Percentiles rank a stretch among this genome's conserved stretches.
These are phyloP conservation scores for Mnemiopsis leidyi DNA, from an alignment of 37 sponge, comb jelly and placozoan genomes.

Conservation along the genomic window DNA sequence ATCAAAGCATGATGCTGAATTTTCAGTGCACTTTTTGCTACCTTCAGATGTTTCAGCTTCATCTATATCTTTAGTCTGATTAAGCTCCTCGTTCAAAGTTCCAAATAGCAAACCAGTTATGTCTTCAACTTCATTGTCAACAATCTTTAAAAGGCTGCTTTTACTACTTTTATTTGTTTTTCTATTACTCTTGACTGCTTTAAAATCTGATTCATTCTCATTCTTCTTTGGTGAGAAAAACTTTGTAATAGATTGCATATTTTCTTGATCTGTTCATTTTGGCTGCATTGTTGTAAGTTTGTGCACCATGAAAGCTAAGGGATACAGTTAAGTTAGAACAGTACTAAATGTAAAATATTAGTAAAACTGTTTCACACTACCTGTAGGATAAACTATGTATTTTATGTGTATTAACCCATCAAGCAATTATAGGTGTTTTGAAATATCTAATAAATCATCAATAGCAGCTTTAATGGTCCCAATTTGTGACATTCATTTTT, in stretches of 20 bases:
- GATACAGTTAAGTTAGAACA: too few species aligned
- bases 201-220: neutral
- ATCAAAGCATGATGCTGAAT: neutral
- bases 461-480: too few species aligned
- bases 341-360: too few species aligned
- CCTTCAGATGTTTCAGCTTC: neutral
- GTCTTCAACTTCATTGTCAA: constrained; percentile 42
- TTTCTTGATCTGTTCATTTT: neutral
- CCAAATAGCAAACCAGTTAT: neutral
- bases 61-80: neutral
- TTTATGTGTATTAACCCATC: too few species aligned
- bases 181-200: neutral
- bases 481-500: too few species aligned
- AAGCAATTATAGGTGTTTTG: too few species aligned
- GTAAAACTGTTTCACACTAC: too few species aligned
- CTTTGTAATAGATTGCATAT: neutral
- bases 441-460: too few species aligned
- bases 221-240: neutral
- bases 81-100: neutral
- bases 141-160: neutral
- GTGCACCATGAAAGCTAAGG: too few species aligned
- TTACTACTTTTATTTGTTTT: neutral
- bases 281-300: too few species aligned
- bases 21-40: neutral
- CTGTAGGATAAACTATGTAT: too few species aligned